These are phyloP conservation scores for Eubucco bourcierii DNA, from an alignment of 2,113 vertebrate species.

Conservation along the genomic window DNA sequence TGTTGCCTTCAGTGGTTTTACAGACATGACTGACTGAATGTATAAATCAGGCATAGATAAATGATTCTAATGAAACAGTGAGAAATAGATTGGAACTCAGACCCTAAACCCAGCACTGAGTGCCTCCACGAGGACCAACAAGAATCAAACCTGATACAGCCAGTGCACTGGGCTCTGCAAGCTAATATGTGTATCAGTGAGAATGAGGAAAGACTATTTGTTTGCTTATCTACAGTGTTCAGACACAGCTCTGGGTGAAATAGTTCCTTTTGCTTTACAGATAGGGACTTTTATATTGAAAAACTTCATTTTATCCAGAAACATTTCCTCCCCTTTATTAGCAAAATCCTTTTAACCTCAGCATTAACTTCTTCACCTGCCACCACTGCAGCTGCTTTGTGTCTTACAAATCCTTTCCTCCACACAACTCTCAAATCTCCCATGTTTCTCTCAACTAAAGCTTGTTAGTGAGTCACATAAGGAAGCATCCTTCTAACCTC, in stretches of 20 bases:
- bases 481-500: background rate
- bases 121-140: background rate
- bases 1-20: background rate
- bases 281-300: background rate
- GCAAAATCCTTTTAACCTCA: background rate
- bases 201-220: background rate
- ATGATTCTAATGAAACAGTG: background rate
- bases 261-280: background rate
- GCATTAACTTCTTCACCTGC: background rate
- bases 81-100: background rate
- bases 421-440: background rate
- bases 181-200: background rate
- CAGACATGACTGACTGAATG: background rate
- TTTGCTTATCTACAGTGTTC: background rate
- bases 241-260: background rate
- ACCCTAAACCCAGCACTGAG: rapidly evolving
- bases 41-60: background rate
- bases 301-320: background rate
- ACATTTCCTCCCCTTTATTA: background rate
- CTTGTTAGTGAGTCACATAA: background rate
- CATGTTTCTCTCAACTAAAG: background rate
- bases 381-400: background rate
- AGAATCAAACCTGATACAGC: background rate
- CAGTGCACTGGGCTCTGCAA: background rate
- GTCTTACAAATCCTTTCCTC: background rate